These are phyloP conservation scores for Macrocentrus cingulum DNA, from an alignment of 1,140 invertebrate species.

Conservation along the genomic window DNA sequence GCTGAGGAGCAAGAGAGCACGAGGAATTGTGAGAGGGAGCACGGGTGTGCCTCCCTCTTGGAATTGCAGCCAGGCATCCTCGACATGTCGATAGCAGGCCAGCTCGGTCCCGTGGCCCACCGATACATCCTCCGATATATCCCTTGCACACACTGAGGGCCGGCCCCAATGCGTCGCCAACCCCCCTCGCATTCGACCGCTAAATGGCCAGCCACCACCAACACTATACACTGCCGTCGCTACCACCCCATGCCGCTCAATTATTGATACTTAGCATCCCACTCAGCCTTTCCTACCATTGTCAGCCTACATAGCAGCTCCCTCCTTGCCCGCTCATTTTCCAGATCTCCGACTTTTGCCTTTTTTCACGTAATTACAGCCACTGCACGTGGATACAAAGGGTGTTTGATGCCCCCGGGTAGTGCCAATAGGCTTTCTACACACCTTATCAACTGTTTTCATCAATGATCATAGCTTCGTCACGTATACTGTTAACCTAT, in stretches of 20 bases:
- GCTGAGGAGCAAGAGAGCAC: neutral
- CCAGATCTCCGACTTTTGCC: constrained; percentile 20
- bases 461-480: no score
- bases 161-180: constrained; percentile 27
- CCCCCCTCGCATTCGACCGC: constrained; percentile 42
- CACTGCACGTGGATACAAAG: neutral
- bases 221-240: constrained; percentile 1
- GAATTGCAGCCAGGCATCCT: constrained; percentile 43
- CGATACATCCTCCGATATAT: constrained; percentile 55
- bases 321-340: constrained; percentile 15
- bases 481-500: no score
- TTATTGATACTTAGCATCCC: constrained; percentile 51
- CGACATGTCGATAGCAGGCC: constrained; percentile 60
- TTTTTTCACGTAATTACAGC: constrained; percentile 25
- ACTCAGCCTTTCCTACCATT: constrained; percentile 29
- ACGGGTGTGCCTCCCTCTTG: constrained; percentile 19
- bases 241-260: constrained; percentile 50
- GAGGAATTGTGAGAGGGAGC: constrained; percentile 14
- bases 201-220: constrained; percentile 49
- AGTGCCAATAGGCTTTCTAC: no score
- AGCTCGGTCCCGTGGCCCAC: constrained; percentile 36
- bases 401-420: no score
- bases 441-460: no score
- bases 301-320: neutral
- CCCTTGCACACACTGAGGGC: constrained; percentile 22